Percentiles rank a stretch among this genome's conserved stretches.
phyloP scores from a whole-genome alignment of 1,140 invertebrate species.

The Drosophila erecta region DNA sequence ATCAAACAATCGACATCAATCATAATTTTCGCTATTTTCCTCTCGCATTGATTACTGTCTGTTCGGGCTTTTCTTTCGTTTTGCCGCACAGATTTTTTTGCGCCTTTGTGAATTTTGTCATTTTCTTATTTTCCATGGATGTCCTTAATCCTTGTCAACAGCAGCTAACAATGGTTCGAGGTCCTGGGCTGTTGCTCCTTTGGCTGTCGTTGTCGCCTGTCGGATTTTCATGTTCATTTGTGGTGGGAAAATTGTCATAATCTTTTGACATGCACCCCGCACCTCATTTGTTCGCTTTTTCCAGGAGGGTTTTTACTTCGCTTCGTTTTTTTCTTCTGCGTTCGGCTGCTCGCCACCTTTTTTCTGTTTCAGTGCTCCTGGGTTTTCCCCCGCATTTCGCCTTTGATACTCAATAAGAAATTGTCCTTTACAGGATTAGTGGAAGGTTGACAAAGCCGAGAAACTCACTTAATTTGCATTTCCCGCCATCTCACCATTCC shows the following conservation, averaged over 20 bases:
- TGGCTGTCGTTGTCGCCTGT: conserved; percentile 60
- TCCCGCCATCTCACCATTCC: background rate
- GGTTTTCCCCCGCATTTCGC: conserved; percentile 41
- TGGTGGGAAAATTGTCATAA: conserved; percentile 84
- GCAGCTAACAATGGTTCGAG: conserved; percentile 67
- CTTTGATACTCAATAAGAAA: conserved; percentile 81
- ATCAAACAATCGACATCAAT: conserved; percentile 82
- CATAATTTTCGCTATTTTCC: conserved; percentile 74
- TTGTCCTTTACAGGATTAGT: conserved; percentile 55
- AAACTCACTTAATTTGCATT: conserved; percentile 70
- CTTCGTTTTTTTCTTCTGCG: background rate
- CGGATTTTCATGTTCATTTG: conserved; percentile 79
- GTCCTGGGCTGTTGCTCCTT: conserved; percentile 57
- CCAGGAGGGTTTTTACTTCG: conserved; percentile 12
- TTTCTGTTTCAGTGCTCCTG: conserved; percentile 48
- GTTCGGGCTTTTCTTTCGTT: conserved; percentile 23
- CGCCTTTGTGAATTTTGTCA: conserved; percentile 55
- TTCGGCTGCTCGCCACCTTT: conserved; percentile 11
- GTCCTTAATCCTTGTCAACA: conserved; percentile 78
- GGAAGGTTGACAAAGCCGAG: conserved; percentile 48
- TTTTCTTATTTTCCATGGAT: conserved; percentile 64
- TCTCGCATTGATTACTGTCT: conserved; percentile 69
- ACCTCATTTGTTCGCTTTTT: conserved; percentile 25
- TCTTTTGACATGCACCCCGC: conserved; percentile 69
- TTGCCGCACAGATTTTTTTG: conserved; percentile 13